Evolutionary conservation across 2,888 invertebrate genomes (phyloP).

Genomic region (Cheilosia impressa): DNA sequence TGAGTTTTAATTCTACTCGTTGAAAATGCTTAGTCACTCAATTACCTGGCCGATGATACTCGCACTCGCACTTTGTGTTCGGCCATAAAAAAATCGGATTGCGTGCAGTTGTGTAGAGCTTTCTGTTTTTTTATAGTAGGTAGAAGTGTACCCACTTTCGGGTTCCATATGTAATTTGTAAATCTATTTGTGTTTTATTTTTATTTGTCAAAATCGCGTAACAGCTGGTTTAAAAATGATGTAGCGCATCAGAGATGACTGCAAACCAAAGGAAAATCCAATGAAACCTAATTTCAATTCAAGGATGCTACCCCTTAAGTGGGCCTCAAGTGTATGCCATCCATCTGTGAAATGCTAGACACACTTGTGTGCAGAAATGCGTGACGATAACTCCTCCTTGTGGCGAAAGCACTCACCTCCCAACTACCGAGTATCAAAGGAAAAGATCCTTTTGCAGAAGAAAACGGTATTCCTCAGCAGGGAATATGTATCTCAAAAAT

Average conservation of each 20-base stretch:
- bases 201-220: not conserved
- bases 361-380: constrained; percentile 21
- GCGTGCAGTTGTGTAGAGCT: not conserved
- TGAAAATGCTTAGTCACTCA: constrained; percentile 8
- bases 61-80: not conserved
- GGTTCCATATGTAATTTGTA: not conserved
- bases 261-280: not conserved
- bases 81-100: not conserved
- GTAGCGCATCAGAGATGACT: not conserved
- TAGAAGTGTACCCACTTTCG: not conserved
- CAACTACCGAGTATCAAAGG: not conserved
- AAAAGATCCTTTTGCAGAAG: not conserved
- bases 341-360: constrained; percentile 5
- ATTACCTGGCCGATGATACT: not conserved
- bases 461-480: not conserved
- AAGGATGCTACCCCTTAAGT: constrained; percentile 3
- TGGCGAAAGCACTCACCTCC: not conserved
- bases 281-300: constrained; percentile 31
- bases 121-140: not conserved
- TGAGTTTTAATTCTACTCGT: constrained; percentile 2
- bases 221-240: not conserved
- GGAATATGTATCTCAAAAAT: constrained; percentile 11
- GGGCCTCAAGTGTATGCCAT: not conserved
- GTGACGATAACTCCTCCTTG: constrained; percentile 40
- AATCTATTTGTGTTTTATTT: not conserved